Base-by-base conservation (phyloP, 2,888 invertebrate species). In the Oscheius sp. region DNA sequence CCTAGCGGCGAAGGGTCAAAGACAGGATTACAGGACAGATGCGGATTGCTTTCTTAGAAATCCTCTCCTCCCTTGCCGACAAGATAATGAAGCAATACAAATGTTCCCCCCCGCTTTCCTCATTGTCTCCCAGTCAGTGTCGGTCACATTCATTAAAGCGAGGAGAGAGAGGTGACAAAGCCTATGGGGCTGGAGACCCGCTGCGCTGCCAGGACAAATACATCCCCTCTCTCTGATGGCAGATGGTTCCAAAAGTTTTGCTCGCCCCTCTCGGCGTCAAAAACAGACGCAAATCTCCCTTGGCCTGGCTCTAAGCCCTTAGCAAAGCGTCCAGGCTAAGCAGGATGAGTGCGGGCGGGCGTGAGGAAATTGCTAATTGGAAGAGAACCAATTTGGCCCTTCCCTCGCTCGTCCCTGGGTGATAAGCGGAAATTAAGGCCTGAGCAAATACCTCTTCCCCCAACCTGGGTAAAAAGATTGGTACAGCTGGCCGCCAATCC, bases 301-400 rank as follows among this genome's bases (percentile, higher is more conserved):
- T 15, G 31, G 52, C 52, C n/a, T 17, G 17, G 42, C 42, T 42
- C 8, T 12, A 37, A 37, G 8, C 37, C 15, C 37, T 37, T 23
- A 17, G 15, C 17, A 55, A 34, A 31, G 33, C 33, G 12, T 25
- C 17, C 5, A 3, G 55, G 55, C 55, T 55, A 55, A 55, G 55
- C 55, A 17, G 55, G 55, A 55, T 55, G 55, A 55, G 55, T 33
- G 55, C 55, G 34, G 48, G 20, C n/a, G 31, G 33, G 33, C 55
- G 55, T 55, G 55, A 55, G 55, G 55, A 61, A 61, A 61, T 61
- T 45, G 61, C 61, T 61, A 61, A 61, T 61, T 61, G 61, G 45
- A 20, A 61, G 37, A 37, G 23, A 12, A 42, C 6, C 42, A 42
- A 42, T 42, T 42, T 42, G 42, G 3, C 27, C 29, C 25, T 52